Percentiles rank a stretch among this genome's conserved stretches.
phyloP scores from a whole-genome alignment of 2,113 vertebrate genomes.

The Gavia stellata region DNA sequence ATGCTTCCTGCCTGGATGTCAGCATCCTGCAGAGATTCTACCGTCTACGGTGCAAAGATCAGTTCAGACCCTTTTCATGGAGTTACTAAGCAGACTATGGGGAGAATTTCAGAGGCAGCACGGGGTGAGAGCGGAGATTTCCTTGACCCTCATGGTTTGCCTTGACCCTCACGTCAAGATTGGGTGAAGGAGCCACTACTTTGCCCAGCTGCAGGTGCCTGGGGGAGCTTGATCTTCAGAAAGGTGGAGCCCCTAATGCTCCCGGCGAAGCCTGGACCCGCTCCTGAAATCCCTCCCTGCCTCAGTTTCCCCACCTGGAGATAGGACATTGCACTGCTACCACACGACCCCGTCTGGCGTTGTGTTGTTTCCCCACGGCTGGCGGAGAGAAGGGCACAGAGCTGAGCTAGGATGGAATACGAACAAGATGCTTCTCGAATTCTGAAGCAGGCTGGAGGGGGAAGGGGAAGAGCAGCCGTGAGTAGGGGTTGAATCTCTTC shows the following conservation, averaged over 20 bases:
- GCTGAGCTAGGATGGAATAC: background rate
- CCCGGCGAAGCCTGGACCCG: background rate
- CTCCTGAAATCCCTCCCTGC: background rate
- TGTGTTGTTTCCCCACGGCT: background rate
- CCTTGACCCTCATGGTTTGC: background rate
- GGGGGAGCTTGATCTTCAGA: background rate
- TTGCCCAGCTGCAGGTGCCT: background rate
- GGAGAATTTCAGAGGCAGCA: background rate
- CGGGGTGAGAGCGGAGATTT: background rate
- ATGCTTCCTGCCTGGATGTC: background rate
- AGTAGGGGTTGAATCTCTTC: background rate
- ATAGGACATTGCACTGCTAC: background rate
- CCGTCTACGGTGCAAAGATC: background rate
- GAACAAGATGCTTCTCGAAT: background rate
- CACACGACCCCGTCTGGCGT: background rate
- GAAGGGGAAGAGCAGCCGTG: conserved; percentile 5
- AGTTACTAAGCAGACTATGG: background rate
- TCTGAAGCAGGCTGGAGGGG: conserved; percentile 4
- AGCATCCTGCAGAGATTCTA: background rate
- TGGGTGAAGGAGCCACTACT: background rate
- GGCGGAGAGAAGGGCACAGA: background rate
- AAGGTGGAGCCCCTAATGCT: background rate
- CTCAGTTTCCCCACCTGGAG: background rate
- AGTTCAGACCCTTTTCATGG: background rate
- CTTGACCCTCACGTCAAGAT: background rate